Evolutionary conservation across 2,797 vertebrate species (phyloP), one percentile per base, ranked within the genome.

Genomic region (Gymnopithys bicolor): DNA sequence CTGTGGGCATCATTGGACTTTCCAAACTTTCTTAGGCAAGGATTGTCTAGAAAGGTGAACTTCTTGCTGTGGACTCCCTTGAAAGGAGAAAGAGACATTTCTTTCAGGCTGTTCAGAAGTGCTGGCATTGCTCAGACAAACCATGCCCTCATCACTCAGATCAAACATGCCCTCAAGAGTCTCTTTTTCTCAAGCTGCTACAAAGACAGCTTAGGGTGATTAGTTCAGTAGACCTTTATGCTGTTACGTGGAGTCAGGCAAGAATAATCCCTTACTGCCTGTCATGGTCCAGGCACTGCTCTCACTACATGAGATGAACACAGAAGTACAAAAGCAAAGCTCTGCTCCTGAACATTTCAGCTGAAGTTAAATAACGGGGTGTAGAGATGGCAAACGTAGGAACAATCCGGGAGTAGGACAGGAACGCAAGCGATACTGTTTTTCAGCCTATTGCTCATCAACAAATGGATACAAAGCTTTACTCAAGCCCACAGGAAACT

Each of bases 51-150:
- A 49, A 25, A 25, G 28, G 39, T 71, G 35, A 87, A 69, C 71
- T 67, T 27, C 32, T 81, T 30, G 41, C 48, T 53, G 12, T 43
- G 35, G 35, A n/a, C 69, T 88, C 71, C 32, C 30, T 39, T 53
- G 85, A 62, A 69, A 86, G 71, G 18, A 91, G 68, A 92, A 91
- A 83, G 48, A 87, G 35, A 35, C 30, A 75, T 85, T 92, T 95
- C 46, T 91, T 71, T 62, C 10, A 8, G 58, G 73, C 71, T 51
- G 25, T 60, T 91, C 76, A 89, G 84, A 83, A 71, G 32, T 48
- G 37, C 58, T 9, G 3, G 27, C 49, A 8, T 37, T 0, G 0
- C 27, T 58, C 64, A 43, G 45, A 85, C 1, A 4, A 93, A 52
- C 45, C 30, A 3, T 89, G 67, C 59, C 48, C 74, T 84, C 79